A percentile compares a stretch with the other conserved stretches of the same genome.
phyloP scores from a whole-genome alignment of 2,113 vertebrate species.

The Lagopus muta region DNA sequence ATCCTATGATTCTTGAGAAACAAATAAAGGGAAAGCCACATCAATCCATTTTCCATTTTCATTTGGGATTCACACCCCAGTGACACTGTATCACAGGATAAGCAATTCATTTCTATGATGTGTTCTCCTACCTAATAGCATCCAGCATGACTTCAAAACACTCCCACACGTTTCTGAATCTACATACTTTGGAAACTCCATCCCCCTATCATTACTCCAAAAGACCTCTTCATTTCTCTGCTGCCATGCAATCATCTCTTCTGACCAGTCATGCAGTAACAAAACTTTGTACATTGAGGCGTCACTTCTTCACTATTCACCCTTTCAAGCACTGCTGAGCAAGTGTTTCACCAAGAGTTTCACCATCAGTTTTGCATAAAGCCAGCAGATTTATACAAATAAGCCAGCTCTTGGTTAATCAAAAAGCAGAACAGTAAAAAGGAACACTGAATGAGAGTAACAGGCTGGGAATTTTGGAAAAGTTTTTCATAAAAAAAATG shows the following conservation, averaged over 20 bases:
- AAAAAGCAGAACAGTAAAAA: not conserved
- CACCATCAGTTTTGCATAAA: constrained; percentile 37
- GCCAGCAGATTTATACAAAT: not conserved
- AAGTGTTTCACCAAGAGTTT: constrained; percentile 7
- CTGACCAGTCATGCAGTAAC: fast-evolving
- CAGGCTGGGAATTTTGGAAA: not conserved
- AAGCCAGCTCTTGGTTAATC: not conserved
- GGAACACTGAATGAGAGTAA: not conserved
- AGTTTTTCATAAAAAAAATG: not conserved
- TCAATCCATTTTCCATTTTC: not conserved
- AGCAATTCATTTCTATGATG: not conserved
- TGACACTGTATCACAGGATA: not conserved
- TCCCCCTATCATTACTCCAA: not conserved
- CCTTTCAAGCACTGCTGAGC: not conserved
- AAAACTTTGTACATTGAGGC: not conserved
- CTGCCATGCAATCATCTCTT: not conserved
- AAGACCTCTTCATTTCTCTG: not conserved
- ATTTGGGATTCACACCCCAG: not conserved
- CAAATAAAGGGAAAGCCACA: not conserved
- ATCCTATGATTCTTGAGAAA: not conserved
- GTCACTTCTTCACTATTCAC: not conserved
- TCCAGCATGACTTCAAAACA: not conserved
- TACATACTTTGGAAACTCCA: not conserved
- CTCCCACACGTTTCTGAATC: not conserved
- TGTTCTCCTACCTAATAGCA: not conserved